Evolutionary conservation across 2,888 invertebrate species (phyloP).

Genomic region (Agrochola litura): DNA sequence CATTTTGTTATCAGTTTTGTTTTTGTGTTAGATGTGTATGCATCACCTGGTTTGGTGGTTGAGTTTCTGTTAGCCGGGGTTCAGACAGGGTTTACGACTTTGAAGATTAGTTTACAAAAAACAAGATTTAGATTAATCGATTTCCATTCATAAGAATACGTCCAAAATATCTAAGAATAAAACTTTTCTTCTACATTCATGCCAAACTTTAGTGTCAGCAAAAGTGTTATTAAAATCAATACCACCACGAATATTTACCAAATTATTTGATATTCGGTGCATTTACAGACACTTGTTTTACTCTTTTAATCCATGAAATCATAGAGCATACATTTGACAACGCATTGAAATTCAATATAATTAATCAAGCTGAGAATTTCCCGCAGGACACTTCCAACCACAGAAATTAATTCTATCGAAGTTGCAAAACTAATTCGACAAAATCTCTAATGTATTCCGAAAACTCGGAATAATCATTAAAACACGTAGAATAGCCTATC

Average conservation of each 20-base stretch:
- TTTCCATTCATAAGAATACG: not conserved
- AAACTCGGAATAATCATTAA: slow-evolving; percentile 44
- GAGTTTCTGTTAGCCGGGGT: not conserved
- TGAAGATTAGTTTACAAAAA: not conserved
- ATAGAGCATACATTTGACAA: slow-evolving; percentile 32
- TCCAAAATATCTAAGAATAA: not conserved
- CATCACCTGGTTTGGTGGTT: not conserved
- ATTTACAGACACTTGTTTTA: not conserved
- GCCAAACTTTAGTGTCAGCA: not conserved
- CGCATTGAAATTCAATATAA: slow-evolving; percentile 43
- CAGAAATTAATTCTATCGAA: slow-evolving; percentile 50
- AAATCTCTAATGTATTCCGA: slow-evolving; percentile 41
- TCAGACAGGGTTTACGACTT: not conserved
- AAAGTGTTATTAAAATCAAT: not conserved
- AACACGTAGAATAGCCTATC: slow-evolving; percentile 40
- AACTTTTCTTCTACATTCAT: not conserved
- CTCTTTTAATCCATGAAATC: slow-evolving; percentile 11
- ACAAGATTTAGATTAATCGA: not conserved
- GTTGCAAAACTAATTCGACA: slow-evolving; percentile 42
- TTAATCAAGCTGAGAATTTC: slow-evolving; percentile 30
- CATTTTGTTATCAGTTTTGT: slow-evolving; percentile 19
- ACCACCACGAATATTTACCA: no score
- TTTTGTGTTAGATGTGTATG: not conserved
- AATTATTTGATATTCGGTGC: not conserved
- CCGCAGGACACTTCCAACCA: not conserved